Base-by-base conservation (phyloP, 2,888 invertebrate species). In the Micropterix aruncella region DNA sequence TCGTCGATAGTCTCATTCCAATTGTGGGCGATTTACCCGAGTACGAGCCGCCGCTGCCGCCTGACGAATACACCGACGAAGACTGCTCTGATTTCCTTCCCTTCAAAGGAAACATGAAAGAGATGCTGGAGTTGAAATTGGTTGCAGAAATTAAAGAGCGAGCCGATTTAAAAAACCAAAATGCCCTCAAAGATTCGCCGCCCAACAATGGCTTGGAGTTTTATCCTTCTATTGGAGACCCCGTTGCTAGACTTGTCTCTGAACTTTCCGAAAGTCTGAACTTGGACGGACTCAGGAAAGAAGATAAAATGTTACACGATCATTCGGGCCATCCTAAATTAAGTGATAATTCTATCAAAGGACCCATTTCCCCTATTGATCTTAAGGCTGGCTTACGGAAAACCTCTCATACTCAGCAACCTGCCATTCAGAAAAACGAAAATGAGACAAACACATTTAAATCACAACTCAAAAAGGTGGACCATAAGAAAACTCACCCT, bases 181-280 rank as follows among this genome's bases (percentile, higher is more conserved):
- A 70, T 47, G 57, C 56, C 17, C 47, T 58, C 42, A 73, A 70
- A 57, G 77, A 74, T 56, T 74, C 75, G 42, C 72, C 74, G 40
- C 63, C 66, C 37, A 45, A 47, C 40, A 44, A 44, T 18, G 44
- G 50, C 5, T 45, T 45, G 15, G 52, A 50, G 41, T 27, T 27
- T 27, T 27, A 27, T 27, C 39, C 40, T 15, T 54, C 54, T 14
- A 68, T 68, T 66, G 70, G 74, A 50, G 87, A 88, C 61, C 89
- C 89, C 1, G 87, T 84, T 9, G 75, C 84, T 42, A 79, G 89
- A 56, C 69, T 91, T 50, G 83, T 90, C 7, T 83, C 83, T 12
- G 91, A 91, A 63, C 72, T 91, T 44, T 88, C 88, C 42, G 90
- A 90, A 61, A 85, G 82, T 55, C 77, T 90, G 55, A 84, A 84